phyloP scores from a whole-genome alignment of 2,113 vertebrate species.

The Trinectes maculatus region DNA sequence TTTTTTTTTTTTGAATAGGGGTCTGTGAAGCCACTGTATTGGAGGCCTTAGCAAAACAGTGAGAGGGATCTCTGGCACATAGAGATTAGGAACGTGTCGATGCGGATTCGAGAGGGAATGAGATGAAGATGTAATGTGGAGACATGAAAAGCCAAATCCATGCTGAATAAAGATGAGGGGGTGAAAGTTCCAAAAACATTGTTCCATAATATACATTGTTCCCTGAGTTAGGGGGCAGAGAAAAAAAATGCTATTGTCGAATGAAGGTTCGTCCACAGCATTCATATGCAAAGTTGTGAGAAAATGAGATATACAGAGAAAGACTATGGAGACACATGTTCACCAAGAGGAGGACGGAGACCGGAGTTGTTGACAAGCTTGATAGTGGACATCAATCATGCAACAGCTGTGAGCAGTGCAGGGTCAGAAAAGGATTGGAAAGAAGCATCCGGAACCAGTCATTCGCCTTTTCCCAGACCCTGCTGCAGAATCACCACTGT shows the following conservation, averaged over 20 bases:
- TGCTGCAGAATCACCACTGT: background rate
- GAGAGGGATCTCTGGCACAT: slow-evolving; percentile 75
- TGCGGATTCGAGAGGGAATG: slow-evolving; percentile 67
- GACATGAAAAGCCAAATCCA: slow-evolving; percentile 62
- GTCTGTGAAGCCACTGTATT: slow-evolving; percentile 73
- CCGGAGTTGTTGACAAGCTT: slow-evolving; percentile 68
- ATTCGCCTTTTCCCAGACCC: slow-evolving; percentile 4
- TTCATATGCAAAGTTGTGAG: slow-evolving; percentile 63
- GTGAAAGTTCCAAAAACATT: slow-evolving; percentile 48
- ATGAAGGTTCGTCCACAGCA: slow-evolving; percentile 23
- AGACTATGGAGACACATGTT: slow-evolving; percentile 19
- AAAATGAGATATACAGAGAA: slow-evolving; percentile 47
- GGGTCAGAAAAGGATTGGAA: slow-evolving; percentile 49
- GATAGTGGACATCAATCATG: slow-evolving; percentile 77
- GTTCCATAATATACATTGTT: slow-evolving; percentile 40
- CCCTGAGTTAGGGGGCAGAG: slow-evolving; percentile 22
- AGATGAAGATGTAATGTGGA: slow-evolving; percentile 65
- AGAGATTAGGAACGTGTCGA: slow-evolving; percentile 74
- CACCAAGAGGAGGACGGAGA: slow-evolving; percentile 40
- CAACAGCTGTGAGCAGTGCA: slow-evolving; percentile 71
- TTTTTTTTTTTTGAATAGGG: slow-evolving; percentile 65
- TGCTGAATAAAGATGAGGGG: slow-evolving; percentile 61
- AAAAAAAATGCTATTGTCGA: slow-evolving; percentile 39
- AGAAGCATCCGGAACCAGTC: slow-evolving; percentile 56
- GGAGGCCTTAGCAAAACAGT: slow-evolving; percentile 70